Base-by-base conservation (phyloP, 2,797 vertebrate genomes). In the Mycteria americana region DNA sequence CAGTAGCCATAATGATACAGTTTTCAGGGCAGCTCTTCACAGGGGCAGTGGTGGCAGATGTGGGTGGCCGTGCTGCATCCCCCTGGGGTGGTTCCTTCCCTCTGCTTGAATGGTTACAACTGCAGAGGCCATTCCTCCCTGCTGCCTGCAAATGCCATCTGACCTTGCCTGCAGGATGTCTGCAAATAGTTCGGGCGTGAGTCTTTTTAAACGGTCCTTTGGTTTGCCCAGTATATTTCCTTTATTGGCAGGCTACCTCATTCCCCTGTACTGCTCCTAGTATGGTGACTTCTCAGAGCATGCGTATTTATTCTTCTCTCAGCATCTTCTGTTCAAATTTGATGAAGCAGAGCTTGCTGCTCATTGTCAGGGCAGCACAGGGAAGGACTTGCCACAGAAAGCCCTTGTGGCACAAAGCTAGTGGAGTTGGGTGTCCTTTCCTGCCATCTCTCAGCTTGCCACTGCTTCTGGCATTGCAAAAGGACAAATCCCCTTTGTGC, bases 221-320 rank as follows among this genome's bases (percentile, higher is more conserved):
- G 54, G 4, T 64, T 80, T 83, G 56, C 69, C 57, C 33, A 41
- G 7, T 41, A 7, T 51, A 33, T 60, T 76, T 77, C n/a, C n/a
- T 74, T 74, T 25, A 30, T 0, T 69, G 39, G 4, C 18, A 75
- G 72, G 53, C 56, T 70, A 11, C 28, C 0, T 0, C 21, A 1
- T 77, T 77, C n/a, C 25, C 13, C 56, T 67, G 28, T 43, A 17
- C 70, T 0, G 0, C 28, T 74, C 13, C 41, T 89, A 3, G 7
- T 48, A 6, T 5, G 7, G 33, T 43, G 51, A 37, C 24, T 76
- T 87, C 53, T 25, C 48, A n/a, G 35, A 51, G 18, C 12, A 9
- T 39, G 9, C 1, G 1, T 69, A 65, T 81, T 75, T 88, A 51
- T 91, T 37, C 39, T 83, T 64, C 39, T 77, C 64, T 70, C 68